Percentiles rank a stretch among this genome's conserved stretches.
phyloP scores from a whole-genome alignment of 2,113 vertebrate genomes.

The Sylvilagus bachmani region DNA sequence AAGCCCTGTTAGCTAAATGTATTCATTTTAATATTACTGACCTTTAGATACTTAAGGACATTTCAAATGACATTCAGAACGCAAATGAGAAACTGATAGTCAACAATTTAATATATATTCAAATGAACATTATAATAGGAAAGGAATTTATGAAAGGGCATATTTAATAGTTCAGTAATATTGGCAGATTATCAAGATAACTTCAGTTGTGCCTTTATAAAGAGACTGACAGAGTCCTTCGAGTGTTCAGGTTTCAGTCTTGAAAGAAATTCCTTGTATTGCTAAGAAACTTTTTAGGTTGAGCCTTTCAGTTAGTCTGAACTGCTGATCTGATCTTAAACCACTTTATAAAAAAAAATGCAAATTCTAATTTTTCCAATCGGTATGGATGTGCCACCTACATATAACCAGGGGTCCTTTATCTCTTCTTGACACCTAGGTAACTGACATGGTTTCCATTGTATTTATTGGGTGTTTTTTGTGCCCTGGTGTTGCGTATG shows the following conservation, averaged over 20 bases:
- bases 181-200: slow-evolving; percentile 39
- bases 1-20: slow-evolving; percentile 1
- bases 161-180: slow-evolving; percentile 19
- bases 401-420: background rate
- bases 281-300: background rate
- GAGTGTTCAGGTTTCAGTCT: background rate
- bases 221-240: background rate
- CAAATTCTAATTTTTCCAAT: background rate
- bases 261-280: background rate
- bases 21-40: slow-evolving; percentile 54
- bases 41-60: slow-evolving; percentile 17
- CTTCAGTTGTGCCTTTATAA: slow-evolving; percentile 9
- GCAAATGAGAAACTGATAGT: slow-evolving; percentile 8
- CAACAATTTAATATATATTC: slow-evolving; percentile 70
- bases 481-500: background rate
- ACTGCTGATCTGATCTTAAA: background rate
- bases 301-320: background rate
- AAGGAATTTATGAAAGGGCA: background rate
- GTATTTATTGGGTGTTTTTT: background rate
- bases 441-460: background rate
- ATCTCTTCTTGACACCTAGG: background rate
- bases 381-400: background rate
- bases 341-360: background rate
- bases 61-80: slow-evolving; percentile 52
- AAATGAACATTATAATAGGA: slow-evolving; percentile 53